Evolutionary conservation across 2,888 invertebrate genomes (phyloP).

Genomic region (Cheilosia vulpina): DNA sequence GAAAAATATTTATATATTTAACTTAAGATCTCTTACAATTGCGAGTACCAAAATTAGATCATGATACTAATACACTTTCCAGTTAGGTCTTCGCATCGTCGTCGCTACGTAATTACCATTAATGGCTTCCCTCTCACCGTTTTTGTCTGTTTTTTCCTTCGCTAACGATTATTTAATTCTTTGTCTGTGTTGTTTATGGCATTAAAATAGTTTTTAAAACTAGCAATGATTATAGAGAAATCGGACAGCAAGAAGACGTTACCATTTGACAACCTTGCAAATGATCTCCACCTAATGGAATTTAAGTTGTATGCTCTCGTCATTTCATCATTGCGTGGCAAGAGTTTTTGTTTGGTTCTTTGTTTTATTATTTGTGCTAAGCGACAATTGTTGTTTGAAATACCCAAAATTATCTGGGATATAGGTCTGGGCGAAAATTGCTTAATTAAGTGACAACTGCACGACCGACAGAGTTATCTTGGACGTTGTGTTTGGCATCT

Average conservation of each 20-base stretch:
- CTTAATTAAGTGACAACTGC: not conserved
- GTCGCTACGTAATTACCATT: constrained; percentile 6
- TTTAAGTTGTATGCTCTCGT: constrained; percentile 10
- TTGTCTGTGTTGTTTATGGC: not conserved
- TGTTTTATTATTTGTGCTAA: not conserved
- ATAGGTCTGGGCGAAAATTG: not conserved
- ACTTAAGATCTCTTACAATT: not conserved
- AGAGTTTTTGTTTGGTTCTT: not conserved
- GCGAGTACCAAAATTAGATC: constrained; percentile 11
- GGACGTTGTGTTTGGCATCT: no score
- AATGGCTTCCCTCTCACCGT: not conserved
- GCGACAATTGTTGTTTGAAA: not conserved
- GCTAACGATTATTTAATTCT: constrained; percentile 6
- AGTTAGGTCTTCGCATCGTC: not conserved
- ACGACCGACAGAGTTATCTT: not conserved
- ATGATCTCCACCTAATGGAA: constrained; percentile 4
- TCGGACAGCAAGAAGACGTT: not conserved
- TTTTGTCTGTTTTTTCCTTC: not conserved
- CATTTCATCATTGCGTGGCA: constrained; percentile 8
- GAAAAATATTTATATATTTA: no score
- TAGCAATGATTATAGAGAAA: not conserved
- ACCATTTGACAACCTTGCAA: not conserved
- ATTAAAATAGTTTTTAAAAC: not conserved
- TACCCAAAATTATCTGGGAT: not conserved
- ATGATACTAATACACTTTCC: constrained; percentile 4